Evolutionary conservation across 2,797 vertebrate genomes (phyloP).

Genomic region (Furcifer pardalis): DNA sequence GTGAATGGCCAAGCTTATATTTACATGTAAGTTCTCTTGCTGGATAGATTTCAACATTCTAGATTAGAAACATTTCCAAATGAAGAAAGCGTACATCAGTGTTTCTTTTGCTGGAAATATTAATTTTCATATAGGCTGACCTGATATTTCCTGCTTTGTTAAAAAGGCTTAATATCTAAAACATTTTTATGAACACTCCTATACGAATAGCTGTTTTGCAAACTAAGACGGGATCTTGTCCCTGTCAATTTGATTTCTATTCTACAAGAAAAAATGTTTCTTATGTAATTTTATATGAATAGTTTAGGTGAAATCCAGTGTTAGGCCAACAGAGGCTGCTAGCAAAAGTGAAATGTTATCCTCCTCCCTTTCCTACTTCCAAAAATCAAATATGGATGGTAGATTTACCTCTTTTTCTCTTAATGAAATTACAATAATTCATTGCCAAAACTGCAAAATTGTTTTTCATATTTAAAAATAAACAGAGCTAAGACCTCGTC

Average conservation of each 20-base stretch:
- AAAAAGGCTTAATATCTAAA: background rate
- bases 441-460: background rate
- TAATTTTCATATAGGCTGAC: background rate
- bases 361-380: too few relatives aligned
- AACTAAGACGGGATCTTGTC: background rate
- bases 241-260: conserved; percentile 28
- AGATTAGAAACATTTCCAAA: conserved; percentile 5
- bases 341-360: too few relatives aligned
- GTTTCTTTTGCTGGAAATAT: background rate
- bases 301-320: too few relatives aligned
- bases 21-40: background rate
- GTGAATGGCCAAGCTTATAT: background rate
- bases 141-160: background rate
- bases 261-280: conserved; percentile 33
- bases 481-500: background rate
- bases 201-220: background rate
- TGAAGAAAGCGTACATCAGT: background rate
- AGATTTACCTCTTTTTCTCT: conserved; percentile 39
- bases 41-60: background rate
- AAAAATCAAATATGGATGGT: conserved; percentile 19
- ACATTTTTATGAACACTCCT: background rate
- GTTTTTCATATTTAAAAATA: conserved; percentile 5
- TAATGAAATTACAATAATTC: conserved; percentile 17
- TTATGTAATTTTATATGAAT: too few relatives aligned
- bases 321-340: too few relatives aligned